Evolutionary conservation across 1,140 invertebrate species (phyloP).

Genomic region (Dolichoris vasculosae): DNA sequence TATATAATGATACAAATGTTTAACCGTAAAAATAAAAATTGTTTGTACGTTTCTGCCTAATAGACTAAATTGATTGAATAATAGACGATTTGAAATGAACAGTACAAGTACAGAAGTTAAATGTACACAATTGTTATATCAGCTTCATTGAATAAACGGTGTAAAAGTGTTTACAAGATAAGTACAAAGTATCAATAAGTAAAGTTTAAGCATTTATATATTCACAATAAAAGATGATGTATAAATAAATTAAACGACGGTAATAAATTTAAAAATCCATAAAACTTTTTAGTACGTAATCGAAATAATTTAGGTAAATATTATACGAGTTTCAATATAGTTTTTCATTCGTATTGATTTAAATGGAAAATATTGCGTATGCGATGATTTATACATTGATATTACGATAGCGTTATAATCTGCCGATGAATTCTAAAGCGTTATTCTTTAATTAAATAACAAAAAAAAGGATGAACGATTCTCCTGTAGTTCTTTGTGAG

Average conservation of each 20-base stretch:
- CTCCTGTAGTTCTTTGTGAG: no score
- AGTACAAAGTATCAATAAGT: constrained; percentile 3
- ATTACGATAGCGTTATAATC: no score
- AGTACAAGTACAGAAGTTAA: not conserved
- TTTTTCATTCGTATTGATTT: not conserved
- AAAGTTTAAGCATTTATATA: not conserved
- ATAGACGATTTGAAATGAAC: not conserved
- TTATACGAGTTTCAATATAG: not conserved
- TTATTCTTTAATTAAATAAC: not conserved
- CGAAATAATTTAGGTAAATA: not conserved
- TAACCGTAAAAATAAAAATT: not conserved
- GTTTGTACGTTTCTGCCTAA: not conserved
- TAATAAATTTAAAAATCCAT: not conserved
- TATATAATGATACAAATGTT: no score
- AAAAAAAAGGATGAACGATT: not conserved
- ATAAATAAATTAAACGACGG: not conserved
- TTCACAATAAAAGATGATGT: not conserved
- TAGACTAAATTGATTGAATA: constrained; percentile 4
- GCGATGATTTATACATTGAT: no score
- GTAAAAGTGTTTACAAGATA: not conserved
- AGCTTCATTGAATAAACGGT: constrained; percentile 29
- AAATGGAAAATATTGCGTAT: no score
- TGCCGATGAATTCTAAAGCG: not conserved
- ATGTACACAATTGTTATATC: constrained; percentile 7
- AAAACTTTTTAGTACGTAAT: not conserved